Evolutionary conservation across 2,797 vertebrate species (phyloP).

Genomic region (Rhodeus uyekii): DNA sequence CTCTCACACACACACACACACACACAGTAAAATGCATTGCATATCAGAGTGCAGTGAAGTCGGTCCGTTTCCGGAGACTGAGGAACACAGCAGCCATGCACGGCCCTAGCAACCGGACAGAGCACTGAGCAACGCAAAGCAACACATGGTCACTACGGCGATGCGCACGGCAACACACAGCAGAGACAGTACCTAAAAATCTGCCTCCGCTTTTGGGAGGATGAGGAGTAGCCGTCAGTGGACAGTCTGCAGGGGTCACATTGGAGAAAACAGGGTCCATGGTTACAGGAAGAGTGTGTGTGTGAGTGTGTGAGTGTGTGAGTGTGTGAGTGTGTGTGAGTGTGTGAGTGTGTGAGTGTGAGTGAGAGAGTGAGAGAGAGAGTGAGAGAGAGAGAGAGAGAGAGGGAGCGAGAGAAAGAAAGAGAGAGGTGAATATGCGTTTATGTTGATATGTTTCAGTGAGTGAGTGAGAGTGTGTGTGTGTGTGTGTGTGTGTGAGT

Average conservation of each 20-base stretch:
- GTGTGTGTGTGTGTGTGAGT: neutral
- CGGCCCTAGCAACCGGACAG: conserved; percentile 59
- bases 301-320: neutral
- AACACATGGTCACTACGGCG: conserved; percentile 63
- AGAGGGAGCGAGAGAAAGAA: neutral
- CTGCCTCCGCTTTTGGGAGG: conserved; percentile 93
- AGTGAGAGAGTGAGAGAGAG: too few species aligned
- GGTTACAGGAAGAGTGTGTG: conserved; percentile 69
- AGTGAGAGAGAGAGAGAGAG: neutral
- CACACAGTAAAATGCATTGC: conserved; percentile 45
- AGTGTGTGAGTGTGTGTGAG: accelerated
- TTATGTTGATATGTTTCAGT: neutral
- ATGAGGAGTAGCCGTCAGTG: conserved; percentile 93
- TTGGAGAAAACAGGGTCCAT: conserved; percentile 66
- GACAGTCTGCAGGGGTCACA: conserved; percentile 89
- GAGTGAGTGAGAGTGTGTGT: neutral
- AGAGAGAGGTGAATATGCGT: accelerated
- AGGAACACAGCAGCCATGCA: conserved; percentile 87
- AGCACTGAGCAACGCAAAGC: conserved; percentile 77
- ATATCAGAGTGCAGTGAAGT: conserved; percentile 48
- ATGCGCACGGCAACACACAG: conserved; percentile 77
- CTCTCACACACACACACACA: neutral
- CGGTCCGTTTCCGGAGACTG: conserved; percentile 19
- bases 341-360: neutral
- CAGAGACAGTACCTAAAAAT: conserved; percentile 90